Base-by-base conservation (phyloP, 2,797 vertebrate species). In the Onychomys leucogaster region DNA sequence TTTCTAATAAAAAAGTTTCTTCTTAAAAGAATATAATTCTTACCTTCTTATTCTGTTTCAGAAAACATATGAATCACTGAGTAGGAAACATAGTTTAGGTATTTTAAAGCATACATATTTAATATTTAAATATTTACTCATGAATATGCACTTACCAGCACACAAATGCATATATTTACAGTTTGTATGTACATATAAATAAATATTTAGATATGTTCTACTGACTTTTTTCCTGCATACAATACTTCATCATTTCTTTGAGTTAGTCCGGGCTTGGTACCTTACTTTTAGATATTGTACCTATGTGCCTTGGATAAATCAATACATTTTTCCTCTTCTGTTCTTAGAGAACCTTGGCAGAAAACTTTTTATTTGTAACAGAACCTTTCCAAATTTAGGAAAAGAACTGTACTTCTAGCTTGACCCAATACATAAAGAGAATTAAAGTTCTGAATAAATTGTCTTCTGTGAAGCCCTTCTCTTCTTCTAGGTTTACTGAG, bases 221-320 rank as follows among this genome's bases (percentile, higher is more conserved):
- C 4, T 81, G 43, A 43, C 13, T n/a, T 43, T 4, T 6, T 46
- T 76, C 93, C 37, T 63, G 16, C 13, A 21, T 94, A 43, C 13
- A 65, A 73, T n/a, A 49, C 55, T 69, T 91, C 89, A 27, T 61
- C 8, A 14, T 71, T 82, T 32, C 77, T 17, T 85, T 49, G 46
- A 23, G 4, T 3, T 63, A 89, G 6, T 67, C 27, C 27, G 19
- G 29, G 2, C 81, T 91, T 55, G 21, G 7, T 80, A 80, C 77
- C 61, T 87, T 41, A 37, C 9, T 43, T 87, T 95, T 80, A 57
- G 0, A 63, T 90, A 94, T 83, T 69, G 59, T 78, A 63, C 96
- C 77, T 85, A 90, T 97, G 73, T 89, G 86, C 55, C 92, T 52
- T 37, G 27, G 52, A 52, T 14, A 90, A 93, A 92, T 46, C 91